Conservation (phyloP, 2,888 invertebrate genomes). For the Pyrrhia umbra region DNA sequence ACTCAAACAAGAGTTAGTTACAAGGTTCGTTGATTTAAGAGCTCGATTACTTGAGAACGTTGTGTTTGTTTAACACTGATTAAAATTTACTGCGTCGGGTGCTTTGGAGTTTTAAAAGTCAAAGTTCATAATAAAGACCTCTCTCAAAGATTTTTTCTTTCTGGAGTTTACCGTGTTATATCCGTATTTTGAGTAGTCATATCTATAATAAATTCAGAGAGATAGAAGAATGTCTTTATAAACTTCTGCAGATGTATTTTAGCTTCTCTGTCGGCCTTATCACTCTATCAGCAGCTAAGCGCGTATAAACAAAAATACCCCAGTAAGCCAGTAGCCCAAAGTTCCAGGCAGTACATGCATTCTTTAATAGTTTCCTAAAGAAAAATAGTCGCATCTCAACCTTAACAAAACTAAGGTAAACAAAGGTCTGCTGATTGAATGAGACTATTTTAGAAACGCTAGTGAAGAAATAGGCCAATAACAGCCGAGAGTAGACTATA, state of each 20-base stretch:
- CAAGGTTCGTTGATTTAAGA: neutral
- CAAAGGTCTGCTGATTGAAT: constrained; percentile 56
- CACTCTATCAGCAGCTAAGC: neutral
- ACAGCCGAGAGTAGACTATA: constrained; percentile 77
- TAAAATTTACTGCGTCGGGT: neutral
- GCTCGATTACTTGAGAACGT: constrained; percentile 12
- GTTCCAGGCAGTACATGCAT: neutral
- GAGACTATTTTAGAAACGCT: constrained; percentile 60
- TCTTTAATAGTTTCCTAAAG: neutral
- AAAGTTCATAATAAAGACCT: neutral
- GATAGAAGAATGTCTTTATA: no score
- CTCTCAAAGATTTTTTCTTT: neutral
- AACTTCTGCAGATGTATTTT: no score
- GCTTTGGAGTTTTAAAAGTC: neutral
- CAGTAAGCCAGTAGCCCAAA: no score
- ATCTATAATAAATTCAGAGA: neutral
- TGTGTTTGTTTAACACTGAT: constrained; percentile 15
- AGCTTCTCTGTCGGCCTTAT: neutral
- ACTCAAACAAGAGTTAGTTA: constrained; percentile 10
- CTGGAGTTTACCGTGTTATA: neutral
- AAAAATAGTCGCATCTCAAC: constrained; percentile 10
- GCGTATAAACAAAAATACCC: no score
- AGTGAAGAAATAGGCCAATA: constrained; percentile 75
- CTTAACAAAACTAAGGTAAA: constrained; percentile 36
- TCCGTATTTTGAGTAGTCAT: neutral